Conservation (phyloP, 1,140 invertebrate species). For the Drosophila fuyamai region DNA sequence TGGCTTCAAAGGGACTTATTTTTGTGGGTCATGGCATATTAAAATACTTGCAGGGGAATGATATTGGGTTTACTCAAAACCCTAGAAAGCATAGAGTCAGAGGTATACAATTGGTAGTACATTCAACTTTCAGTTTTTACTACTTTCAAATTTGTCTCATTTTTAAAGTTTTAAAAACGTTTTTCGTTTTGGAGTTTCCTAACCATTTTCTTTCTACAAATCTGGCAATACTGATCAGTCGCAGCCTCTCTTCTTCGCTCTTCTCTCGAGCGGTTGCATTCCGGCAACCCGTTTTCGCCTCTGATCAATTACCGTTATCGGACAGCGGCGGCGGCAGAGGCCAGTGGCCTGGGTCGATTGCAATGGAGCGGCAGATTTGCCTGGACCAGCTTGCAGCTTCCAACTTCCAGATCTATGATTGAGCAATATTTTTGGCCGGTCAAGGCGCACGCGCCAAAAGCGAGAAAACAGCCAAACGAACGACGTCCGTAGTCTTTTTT, state of each 20-base stretch:
- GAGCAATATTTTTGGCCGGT: conserved; percentile 55
- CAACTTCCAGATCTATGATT: conserved; percentile 54
- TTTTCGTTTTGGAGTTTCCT: not conserved
- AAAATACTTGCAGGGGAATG: too few species aligned
- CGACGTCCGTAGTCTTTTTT: conserved; percentile 4
- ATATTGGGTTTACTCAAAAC: too few species aligned
- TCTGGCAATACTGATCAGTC: conserved; percentile 7
- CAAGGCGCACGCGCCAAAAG: conserved; percentile 67
- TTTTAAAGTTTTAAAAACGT: not conserved
- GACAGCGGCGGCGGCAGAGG: conserved; percentile 41
- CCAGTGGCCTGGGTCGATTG: conserved; percentile 41
- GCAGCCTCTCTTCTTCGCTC: conserved; percentile 4
- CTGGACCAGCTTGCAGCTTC: conserved; percentile 22
- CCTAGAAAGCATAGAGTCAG: too few species aligned
- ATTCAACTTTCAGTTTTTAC: too few species aligned
- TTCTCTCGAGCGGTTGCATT: conserved; percentile 52
- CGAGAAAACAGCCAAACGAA: conserved; percentile 12
- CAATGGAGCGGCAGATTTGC: conserved; percentile 11
- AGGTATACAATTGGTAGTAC: too few species aligned
- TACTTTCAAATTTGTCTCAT: too few species aligned
- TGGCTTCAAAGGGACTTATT: not conserved
- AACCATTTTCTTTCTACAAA: not conserved
- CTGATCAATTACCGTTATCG: conserved; percentile 71
- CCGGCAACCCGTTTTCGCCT: conserved; percentile 69
- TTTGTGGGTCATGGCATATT: not conserved